phyloP scores from a whole-genome alignment of 2,888 invertebrate genomes.

The Incurvaria masculella region DNA sequence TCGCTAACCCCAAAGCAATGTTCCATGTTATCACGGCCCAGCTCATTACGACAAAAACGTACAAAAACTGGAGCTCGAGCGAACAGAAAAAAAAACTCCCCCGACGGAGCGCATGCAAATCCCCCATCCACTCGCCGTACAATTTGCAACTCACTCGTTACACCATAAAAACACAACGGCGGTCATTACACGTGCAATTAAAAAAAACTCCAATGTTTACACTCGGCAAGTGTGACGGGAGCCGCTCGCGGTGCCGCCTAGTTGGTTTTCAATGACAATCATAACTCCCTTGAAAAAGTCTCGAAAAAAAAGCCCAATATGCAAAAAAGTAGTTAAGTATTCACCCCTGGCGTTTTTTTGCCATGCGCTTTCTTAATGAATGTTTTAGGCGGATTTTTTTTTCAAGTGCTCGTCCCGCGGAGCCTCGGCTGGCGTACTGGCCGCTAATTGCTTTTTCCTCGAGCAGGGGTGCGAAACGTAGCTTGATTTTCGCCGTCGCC shows the following conservation, averaged over 20 bases:
- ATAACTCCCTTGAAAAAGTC: too few species aligned
- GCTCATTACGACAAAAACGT: neutral
- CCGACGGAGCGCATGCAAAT: constrained; percentile 41
- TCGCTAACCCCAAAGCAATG: neutral
- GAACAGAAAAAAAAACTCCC: constrained; percentile 34
- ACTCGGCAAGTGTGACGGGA: constrained; percentile 50
- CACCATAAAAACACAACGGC: constrained; percentile 53
- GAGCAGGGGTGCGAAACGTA: constrained; percentile 5
- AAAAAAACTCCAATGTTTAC: constrained; percentile 47
- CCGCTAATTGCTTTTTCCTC: constrained; percentile 58
- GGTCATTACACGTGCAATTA: constrained; percentile 50
- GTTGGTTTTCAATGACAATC: constrained; percentile 42
- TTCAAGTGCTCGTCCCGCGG: constrained; percentile 42
- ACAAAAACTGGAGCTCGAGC: constrained; percentile 30
- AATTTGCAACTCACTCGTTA: constrained; percentile 54
- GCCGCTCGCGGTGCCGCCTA: constrained; percentile 52
- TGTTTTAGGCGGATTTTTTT: constrained; percentile 42
- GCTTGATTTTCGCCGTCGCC: constrained; percentile 40
- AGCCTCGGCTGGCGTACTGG: constrained; percentile 57
- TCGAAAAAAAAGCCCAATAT: constrained; percentile 46
- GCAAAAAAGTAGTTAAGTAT: constrained; percentile 55
- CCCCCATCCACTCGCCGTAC: constrained; percentile 35
- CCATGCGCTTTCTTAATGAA: constrained; percentile 37
- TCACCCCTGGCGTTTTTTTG: constrained; percentile 54
- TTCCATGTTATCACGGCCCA: neutral